Evolutionary conservation across 2,797 vertebrate genomes (phyloP), one percentile per base, ranked within the genome.

Genomic region (Notolabrus celidotus): DNA sequence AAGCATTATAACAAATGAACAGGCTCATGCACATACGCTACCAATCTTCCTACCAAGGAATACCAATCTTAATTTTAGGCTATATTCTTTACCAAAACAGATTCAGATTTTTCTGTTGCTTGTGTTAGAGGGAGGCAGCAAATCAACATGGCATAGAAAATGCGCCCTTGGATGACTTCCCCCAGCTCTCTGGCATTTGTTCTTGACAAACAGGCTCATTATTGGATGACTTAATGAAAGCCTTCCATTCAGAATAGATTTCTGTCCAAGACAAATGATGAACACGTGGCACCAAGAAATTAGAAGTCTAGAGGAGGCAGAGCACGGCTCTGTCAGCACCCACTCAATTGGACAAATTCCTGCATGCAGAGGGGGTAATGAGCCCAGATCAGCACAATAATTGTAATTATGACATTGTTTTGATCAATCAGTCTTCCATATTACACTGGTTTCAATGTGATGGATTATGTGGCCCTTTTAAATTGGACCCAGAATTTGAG

Each of bases 141-240:
- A 80, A 82, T 86, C 80, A 81, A 90, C 67, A 66, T 27, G 4
- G 25, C 71, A 68, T 64, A 25, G 85, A 71, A 86, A 85, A 90
- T 78, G 77, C 74, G 70, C 69, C 83, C 76, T 88, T 83, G 78
- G 88, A 82, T 83, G 77, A 77, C 76, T 86, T 69, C 66, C 72
- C 79, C 76, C 74, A 77, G 85, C 83, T 83, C 67, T 61, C 63
- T 80, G 83, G 84, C 79, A 86, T 87, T 89, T 89, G 75, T 85
- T 72, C 79, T 88, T 89, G 86, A 92, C 84, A 83, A 89, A 90
- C 88, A 89, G 83, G 74, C 84, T 90, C 88, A 91, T 93, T 89
- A 92, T 88, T 86, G 87, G 81, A 89, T 83, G 84, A 90, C 88
- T 92, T 90, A 91, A 90, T 88, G 86, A 87, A 86, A 92, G 88